Conservation (phyloP, 1,140 invertebrate genomes). For the Limonius californicus region DNA sequence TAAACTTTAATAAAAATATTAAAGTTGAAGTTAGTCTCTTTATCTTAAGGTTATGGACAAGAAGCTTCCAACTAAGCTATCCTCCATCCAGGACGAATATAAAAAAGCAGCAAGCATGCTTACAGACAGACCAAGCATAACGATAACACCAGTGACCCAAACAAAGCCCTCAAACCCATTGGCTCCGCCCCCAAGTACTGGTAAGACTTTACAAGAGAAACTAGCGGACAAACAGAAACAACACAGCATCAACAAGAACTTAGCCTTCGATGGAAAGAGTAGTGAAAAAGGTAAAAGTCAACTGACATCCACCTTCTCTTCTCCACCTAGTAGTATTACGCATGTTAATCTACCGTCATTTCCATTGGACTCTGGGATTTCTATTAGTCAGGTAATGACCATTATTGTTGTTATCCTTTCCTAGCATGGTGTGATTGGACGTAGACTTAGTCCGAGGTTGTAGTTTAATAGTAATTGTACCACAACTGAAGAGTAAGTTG, state of each 20-base stretch:
- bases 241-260: constrained; percentile 23
- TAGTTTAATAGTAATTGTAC: too few species aligned
- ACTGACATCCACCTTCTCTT: constrained; percentile 2
- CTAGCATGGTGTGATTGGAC: too few species aligned
- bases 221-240: constrained; percentile 57
- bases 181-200: constrained; percentile 35
- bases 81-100: neutral
- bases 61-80: neutral
- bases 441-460: too few species aligned
- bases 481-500: too few species aligned
- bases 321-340: neutral
- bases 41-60: neutral
- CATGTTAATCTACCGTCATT: constrained; percentile 31
- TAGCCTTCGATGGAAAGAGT: neutral
- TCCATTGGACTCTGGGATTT: constrained; percentile 37
- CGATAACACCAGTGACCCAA: constrained; percentile 37
- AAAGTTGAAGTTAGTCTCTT: too few species aligned
- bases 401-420: neutral
- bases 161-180: constrained; percentile 8
- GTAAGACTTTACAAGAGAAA: constrained; percentile 60
- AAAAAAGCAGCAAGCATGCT: constrained; percentile 23
- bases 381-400: constrained; percentile 41
- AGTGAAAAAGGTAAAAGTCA: neutral
- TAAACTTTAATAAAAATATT: too few species aligned
- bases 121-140: constrained; percentile 43